Percentiles rank a stretch among this genome's conserved stretches.
Evolutionary conservation across 1,140 invertebrate genomes (phyloP).

Genomic region (Atta texana): DNA sequence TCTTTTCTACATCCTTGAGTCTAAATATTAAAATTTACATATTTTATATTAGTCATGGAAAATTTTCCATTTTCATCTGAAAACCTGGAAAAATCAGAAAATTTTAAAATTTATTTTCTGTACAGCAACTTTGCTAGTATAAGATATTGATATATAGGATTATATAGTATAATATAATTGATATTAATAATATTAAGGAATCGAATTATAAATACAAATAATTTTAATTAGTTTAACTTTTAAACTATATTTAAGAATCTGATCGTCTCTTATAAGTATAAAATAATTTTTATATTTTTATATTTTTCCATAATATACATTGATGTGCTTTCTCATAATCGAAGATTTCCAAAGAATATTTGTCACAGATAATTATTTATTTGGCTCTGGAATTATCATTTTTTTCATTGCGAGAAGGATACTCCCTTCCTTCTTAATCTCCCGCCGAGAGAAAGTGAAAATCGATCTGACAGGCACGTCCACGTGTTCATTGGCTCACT

Average conservation of each 20-base stretch:
- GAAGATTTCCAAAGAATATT: not conserved
- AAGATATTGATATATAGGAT: not conserved
- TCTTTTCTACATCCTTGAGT: too few species aligned
- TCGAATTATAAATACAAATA: not conserved
- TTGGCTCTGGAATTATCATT: not conserved
- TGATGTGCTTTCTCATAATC: not conserved
- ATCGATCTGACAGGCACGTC: slow-evolving; percentile 71
- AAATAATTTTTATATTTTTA: not conserved
- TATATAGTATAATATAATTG: too few species aligned
- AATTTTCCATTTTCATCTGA: too few species aligned
- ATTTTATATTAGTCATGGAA: too few species aligned
- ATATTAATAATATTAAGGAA: not conserved
- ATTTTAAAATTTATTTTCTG: too few species aligned
- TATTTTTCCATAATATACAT: not conserved
- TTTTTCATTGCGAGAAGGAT: not conserved
- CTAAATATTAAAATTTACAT: too few species aligned
- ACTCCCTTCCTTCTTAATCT: slow-evolving; percentile 49
- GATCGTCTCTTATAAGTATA: not conserved
- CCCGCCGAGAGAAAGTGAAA: slow-evolving; percentile 71
- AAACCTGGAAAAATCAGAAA: too few species aligned
- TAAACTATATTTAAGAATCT: not conserved
- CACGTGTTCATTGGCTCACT: slow-evolving; percentile 75
- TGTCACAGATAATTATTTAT: slow-evolving; percentile 10
- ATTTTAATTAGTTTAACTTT: not conserved
- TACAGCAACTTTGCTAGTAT: too few species aligned